Evolutionary conservation across 2,797 vertebrate species (phyloP), one percentile per base, ranked within the genome.

Genomic region (Pseudochaenichthys georgianus): DNA sequence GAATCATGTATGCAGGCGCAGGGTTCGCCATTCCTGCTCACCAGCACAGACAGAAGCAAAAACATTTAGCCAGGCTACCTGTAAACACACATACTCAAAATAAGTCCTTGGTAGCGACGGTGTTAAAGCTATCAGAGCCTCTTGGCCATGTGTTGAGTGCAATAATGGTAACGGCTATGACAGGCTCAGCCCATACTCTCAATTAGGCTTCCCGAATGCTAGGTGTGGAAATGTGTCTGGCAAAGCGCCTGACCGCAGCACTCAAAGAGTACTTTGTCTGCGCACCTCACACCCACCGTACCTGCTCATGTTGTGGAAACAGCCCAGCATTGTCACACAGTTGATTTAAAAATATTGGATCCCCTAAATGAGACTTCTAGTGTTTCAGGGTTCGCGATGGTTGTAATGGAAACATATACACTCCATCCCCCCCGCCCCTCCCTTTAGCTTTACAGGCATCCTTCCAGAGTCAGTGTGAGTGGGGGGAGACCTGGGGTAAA

Each of bases 211-310:
- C 87, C 87, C 81, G 80, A 90, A 89, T 88, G 85, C 82, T 78
- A 93, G 91, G 94, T 94, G 94, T 88, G 88, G 93, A 94, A 88
- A 94, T 93, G 88, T 90, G 87, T 86, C 89, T 94, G 94, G 94
- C 92, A 75, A 28, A 31, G 43, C 23, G 90, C 94, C 94, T 87
- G 82, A 92, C 91, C 92, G 0, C 88, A 86, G 88, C 89, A 83
- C 89, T 94, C 92, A 94, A 93, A 93, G 92, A 93, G 69, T 86
- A 93, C 94, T 94, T 93, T 94, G 93, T 94, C 88, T 78, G 77
- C 42, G 10, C 71, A 82, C 83, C 80, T 88, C 85, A 82, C 91
- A 83, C 88, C 88, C 84, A 68, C 83, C 59, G 12, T 92, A 93
- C 93, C 93, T 95, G 93, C 82, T 78, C 70, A 52, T 85, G 88